Evolutionary conservation across 2,888 invertebrate species (phyloP).

Genomic region (Sceliomorpha sp.): DNA sequence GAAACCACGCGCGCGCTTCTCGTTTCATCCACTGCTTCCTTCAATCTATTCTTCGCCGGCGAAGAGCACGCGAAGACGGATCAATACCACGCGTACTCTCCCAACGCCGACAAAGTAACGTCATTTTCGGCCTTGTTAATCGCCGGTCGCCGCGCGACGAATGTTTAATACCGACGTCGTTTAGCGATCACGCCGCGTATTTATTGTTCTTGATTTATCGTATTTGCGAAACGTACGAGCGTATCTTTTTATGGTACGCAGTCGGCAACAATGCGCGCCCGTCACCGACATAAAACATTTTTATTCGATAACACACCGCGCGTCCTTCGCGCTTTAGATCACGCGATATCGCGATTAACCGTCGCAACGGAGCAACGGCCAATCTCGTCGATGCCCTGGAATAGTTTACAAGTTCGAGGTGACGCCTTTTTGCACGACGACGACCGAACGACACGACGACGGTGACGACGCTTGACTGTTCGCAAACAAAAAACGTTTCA

Average conservation of each 20-base stretch:
- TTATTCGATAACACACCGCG: constrained; percentile 28
- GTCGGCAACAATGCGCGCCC: constrained; percentile 8
- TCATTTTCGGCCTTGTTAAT: no score
- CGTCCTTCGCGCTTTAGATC: constrained; percentile 25
- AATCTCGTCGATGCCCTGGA: constrained; percentile 10
- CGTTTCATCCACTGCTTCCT: constrained; percentile 45
- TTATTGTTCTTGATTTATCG: constrained; percentile 28
- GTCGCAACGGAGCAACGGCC: no score
- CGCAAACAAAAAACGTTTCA: constrained; percentile 7
- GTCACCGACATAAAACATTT: constrained; percentile 28
- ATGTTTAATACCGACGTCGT: no score
- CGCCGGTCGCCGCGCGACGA: no score
- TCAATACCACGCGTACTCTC: no score
- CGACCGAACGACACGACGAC: constrained; percentile 2
- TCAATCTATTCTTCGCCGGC: constrained; percentile 43
- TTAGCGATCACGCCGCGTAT: constrained; percentile 1
- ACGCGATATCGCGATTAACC: constrained; percentile 46
- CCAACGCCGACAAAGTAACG: no score
- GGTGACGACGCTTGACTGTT: constrained; percentile 8
- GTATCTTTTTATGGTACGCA: no score
- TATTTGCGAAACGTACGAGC: no score
- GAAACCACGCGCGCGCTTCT: constrained; percentile 33
- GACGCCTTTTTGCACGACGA: constrained; percentile 20
- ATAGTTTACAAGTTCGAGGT: constrained; percentile 30
- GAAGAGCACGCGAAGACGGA: constrained; percentile 26